Base-by-base conservation (phyloP, 1,140 invertebrate genomes). In the Coptotermes formosanus region DNA sequence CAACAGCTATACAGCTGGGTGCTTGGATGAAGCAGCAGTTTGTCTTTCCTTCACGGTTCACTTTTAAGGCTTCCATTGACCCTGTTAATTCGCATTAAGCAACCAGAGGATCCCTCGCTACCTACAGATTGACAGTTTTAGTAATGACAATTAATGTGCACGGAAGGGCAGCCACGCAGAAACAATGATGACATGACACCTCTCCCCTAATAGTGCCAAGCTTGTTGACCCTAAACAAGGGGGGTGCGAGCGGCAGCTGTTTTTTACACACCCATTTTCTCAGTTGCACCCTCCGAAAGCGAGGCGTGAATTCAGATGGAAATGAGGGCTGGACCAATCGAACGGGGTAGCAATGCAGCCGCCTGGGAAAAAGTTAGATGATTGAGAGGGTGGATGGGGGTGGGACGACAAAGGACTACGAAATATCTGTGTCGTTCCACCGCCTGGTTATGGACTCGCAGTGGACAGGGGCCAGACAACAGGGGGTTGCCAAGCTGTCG, bases 141-240 rank as follows among this genome's bases (percentile, higher is more conserved):
- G n/a, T n/a, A 30, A 75, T 75, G 14, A 75, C n/a, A 30, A 59
- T 59, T 59, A 75, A 30, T 75, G n/a, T 64, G 59, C 21, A 75
- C 30, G 64, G 64, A 14, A 30, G 16, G 52, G 52, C 52, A 55
- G 52, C 19, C 52, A 55, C 52, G 52, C 19, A 55, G 19, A 55
- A 55, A 55, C 52, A 55, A 55, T 75, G 64, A 30, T 75, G 64
- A 30, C n/a, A 75, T 75, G 64, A 75, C 25, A 75, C n/a, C 64
- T 75, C 64, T 30, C 52, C 9, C 21, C 14, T 21, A 55, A 21
- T 16, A 55, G 52, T 16, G 52, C 25, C n/a, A 30, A 75, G n/a
- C 64, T 75, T 75, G 64, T 75, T 75, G 64, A 75, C 64, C 64
- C 64, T 75, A 75, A 75, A 75, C 64, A 75, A 30, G 64, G 64